A percentile compares a stretch with the other conserved stretches of the same genome.
phyloP scores from a whole-genome alignment of 30 jellyfish, hydroid and myxozoan species.

The Sanderia malayensis region DNA sequence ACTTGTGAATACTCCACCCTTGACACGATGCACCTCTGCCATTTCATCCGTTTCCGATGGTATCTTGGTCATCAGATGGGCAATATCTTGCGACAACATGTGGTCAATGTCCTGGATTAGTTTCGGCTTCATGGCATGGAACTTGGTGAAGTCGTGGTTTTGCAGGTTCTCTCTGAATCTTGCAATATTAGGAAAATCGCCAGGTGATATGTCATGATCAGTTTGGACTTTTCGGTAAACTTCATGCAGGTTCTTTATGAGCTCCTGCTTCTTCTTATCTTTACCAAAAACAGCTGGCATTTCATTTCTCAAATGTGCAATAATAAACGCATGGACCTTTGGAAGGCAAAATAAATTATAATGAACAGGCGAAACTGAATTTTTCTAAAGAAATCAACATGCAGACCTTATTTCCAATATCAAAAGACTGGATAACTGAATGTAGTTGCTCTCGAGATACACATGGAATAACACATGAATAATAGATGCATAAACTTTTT shows the following conservation, averaged over 20 bases:
- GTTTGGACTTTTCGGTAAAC: slow-evolving; percentile 73
- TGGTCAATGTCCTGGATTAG: slow-evolving; percentile 86
- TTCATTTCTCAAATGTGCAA: slow-evolving; percentile 82
- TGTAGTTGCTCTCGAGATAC: no score
- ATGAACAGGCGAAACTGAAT: no score
- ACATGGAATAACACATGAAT: no score
- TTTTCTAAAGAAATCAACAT: no score
- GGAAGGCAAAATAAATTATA: no score
- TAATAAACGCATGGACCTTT: slow-evolving; percentile 99
- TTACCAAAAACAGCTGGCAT: slow-evolving; percentile 99
- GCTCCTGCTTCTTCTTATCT: slow-evolving; percentile 94
- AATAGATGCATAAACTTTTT: no score
- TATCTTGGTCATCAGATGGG: slow-evolving; percentile 90
- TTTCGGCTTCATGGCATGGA: slow-evolving; percentile 81
- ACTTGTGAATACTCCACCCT: slow-evolving; percentile 97
- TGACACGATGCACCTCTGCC: slow-evolving; percentile 79
- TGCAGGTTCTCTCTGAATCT: slow-evolving; percentile 90
- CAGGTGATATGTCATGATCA: slow-evolving; percentile 95
- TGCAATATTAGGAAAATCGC: slow-evolving; percentile 92
- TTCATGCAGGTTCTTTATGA: slow-evolving; percentile 76
- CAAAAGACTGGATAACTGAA: no score
- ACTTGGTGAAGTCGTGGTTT: slow-evolving; percentile 84
- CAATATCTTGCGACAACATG: slow-evolving; percentile 83
- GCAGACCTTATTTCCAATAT: no score
- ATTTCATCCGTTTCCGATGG: slow-evolving; percentile 75